Percentiles rank a stretch among this genome's conserved stretches.
Conservation (phyloP, 2,113 vertebrate species). For the Larimichthys crocea region DNA sequence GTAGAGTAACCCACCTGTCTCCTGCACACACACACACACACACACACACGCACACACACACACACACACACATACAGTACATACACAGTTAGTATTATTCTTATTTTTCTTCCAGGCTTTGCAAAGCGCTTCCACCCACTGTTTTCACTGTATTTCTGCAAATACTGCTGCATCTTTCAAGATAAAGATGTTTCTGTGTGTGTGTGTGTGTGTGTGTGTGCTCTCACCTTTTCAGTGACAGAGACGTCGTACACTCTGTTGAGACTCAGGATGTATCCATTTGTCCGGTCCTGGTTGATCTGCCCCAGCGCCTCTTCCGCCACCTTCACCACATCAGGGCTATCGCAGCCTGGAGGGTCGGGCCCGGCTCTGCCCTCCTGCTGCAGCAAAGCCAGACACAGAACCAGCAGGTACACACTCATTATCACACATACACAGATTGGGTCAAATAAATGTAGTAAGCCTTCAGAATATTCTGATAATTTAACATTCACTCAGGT, state of each 20-base stretch:
- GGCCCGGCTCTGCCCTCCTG: slow-evolving; percentile 37
- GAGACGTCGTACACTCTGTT: slow-evolving; percentile 73
- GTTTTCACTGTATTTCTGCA: not conserved
- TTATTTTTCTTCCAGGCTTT: not conserved
- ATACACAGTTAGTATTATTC: not conserved
- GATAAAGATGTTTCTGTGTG: too few species aligned
- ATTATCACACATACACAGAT: slow-evolving; percentile 33
- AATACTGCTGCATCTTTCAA: not conserved
- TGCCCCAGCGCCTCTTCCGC: slow-evolving; percentile 69
- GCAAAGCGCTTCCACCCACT: too few species aligned
- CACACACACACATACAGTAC: not conserved
- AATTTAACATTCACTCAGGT: slow-evolving; percentile 3
- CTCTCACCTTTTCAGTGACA: slow-evolving; percentile 48
- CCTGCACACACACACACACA: slow-evolving; percentile 29
- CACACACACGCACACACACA: slow-evolving; percentile 17
- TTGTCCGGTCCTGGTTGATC: slow-evolving; percentile 68
- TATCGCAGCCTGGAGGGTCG: slow-evolving; percentile 43
- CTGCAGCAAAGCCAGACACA: slow-evolving; percentile 63
- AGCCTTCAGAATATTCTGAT: not conserved
- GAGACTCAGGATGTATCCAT: slow-evolving; percentile 68
- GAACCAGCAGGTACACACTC: slow-evolving; percentile 58
- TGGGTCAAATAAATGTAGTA: not conserved
- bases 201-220: not conserved
- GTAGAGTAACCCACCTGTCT: slow-evolving; percentile 46
- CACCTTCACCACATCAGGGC: slow-evolving; percentile 51